Evolutionary conservation across 2,888 invertebrate species (phyloP).

Genomic region (Dorcus parallelipipedus): DNA sequence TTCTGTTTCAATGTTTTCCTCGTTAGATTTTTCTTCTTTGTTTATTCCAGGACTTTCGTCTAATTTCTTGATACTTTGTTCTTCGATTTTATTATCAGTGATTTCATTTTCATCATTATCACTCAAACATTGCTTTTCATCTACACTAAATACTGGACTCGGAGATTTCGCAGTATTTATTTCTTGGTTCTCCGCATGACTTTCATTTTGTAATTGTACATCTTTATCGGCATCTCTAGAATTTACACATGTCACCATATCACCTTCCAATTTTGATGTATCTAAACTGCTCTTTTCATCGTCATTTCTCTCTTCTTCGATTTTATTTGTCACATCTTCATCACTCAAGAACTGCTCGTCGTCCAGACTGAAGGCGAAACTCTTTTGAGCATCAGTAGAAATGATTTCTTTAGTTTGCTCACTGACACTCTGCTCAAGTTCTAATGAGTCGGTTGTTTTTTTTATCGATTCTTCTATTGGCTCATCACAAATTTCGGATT

Average conservation of each 20-base stretch:
- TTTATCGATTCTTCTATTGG: not conserved
- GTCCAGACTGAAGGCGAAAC: not conserved
- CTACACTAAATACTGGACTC: conserved; percentile 8
- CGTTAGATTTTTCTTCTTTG: not conserved
- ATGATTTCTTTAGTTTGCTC: not conserved
- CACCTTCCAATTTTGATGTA: not conserved
- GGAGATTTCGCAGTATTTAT: not conserved
- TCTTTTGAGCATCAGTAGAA: not conserved
- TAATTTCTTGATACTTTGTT: not conserved
- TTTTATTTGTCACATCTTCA: too few relatives aligned
- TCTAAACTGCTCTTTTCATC: not conserved
- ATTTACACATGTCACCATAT: not conserved
- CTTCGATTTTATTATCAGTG: not conserved
- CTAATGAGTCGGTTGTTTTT: not conserved
- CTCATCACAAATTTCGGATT: not conserved
- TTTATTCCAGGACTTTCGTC: not conserved
- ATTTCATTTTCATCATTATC: not conserved
- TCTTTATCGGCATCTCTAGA: not conserved
- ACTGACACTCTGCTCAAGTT: not conserved
- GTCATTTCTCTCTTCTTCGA: not conserved
- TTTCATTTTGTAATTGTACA: not conserved
- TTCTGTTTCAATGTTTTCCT: not conserved
- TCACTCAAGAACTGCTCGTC: not conserved
- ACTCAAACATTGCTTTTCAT: not conserved
- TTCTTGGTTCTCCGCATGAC: not conserved